Conservation (phyloP, 2,888 invertebrate genomes). For the Itoplectis maculator region DNA sequence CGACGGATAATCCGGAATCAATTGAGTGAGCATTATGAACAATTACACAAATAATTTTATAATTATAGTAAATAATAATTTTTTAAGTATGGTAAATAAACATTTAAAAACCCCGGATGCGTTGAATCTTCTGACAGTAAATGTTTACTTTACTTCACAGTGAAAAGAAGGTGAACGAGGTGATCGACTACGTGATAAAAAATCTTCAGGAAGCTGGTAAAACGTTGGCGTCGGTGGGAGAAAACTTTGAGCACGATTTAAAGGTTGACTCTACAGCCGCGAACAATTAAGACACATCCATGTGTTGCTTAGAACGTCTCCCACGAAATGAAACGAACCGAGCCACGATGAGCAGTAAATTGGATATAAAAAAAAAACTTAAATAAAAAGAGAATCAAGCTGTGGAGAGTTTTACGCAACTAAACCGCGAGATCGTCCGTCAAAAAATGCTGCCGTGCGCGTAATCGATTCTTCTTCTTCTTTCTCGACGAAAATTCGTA, state of each 20-base stretch:
- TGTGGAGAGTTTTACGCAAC: constrained; percentile 29
- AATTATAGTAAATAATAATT: not conserved
- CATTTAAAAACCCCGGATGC: not conserved
- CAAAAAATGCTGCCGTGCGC: constrained; percentile 23
- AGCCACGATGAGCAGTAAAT: constrained; percentile 64
- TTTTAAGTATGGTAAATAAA: not conserved
- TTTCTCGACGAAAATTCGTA: constrained; percentile 25
- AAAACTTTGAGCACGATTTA: constrained; percentile 81
- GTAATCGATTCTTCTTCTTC: constrained; percentile 39
- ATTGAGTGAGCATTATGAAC: constrained; percentile 53
- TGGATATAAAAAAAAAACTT: constrained; percentile 54
- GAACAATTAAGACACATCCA: constrained; percentile 67
- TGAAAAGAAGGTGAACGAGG: constrained; percentile 79
- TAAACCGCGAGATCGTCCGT: constrained; percentile 19
- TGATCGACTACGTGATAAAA: constrained; percentile 78
- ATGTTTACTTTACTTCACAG: constrained; percentile 66
- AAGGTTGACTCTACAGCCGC: constrained; percentile 78
- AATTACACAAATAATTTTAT: not conserved
- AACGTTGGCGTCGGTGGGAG: constrained; percentile 76
- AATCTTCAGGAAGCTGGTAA: constrained; percentile 80
- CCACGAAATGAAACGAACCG: constrained; percentile 50
- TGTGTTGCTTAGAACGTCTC: constrained; percentile 49
- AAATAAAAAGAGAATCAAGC: not conserved
- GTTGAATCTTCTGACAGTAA: constrained; percentile 3
- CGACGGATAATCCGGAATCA: constrained; percentile 26